Evolutionary conservation across 1,140 invertebrate genomes (phyloP).

Genomic region (Latrodectus geometricus): DNA sequence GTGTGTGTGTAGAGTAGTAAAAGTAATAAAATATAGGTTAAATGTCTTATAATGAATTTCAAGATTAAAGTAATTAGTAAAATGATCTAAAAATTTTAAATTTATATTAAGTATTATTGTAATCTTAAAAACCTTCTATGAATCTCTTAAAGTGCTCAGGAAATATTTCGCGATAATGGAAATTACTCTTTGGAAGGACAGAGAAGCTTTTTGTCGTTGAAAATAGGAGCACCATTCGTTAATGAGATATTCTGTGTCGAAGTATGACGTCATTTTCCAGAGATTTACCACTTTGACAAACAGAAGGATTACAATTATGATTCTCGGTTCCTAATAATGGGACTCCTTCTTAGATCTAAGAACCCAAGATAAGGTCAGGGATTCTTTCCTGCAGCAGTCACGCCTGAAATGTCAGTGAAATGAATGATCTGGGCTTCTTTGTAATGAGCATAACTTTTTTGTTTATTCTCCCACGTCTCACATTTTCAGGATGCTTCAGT

Average conservation of each 20-base stretch:
- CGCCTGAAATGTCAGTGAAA: neutral
- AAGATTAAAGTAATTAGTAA: too few relatives aligned
- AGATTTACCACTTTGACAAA: neutral
- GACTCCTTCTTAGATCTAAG: neutral
- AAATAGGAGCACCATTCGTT: neutral
- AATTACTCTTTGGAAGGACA: too few relatives aligned
- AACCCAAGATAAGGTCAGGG: neutral
- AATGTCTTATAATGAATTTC: too few relatives aligned
- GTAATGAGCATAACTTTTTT: neutral
- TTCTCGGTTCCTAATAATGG: neutral
- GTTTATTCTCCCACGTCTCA: neutral
- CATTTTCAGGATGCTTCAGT: neutral
- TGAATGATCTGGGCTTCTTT: neutral
- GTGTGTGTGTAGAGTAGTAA: too few relatives aligned
- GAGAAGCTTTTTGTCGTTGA: neutral
- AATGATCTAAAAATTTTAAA: too few relatives aligned
- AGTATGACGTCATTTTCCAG: neutral
- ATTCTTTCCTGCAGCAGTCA: neutral
- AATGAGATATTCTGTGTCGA: neutral
- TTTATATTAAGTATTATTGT: too few relatives aligned
- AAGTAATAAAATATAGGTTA: too few relatives aligned
- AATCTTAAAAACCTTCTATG: too few relatives aligned
- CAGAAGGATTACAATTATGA: neutral
- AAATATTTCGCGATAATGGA: too few relatives aligned
- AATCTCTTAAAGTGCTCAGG: too few relatives aligned